phyloP scores from a whole-genome alignment of 2,888 invertebrate species.

The Agriopis aurantiaria region DNA sequence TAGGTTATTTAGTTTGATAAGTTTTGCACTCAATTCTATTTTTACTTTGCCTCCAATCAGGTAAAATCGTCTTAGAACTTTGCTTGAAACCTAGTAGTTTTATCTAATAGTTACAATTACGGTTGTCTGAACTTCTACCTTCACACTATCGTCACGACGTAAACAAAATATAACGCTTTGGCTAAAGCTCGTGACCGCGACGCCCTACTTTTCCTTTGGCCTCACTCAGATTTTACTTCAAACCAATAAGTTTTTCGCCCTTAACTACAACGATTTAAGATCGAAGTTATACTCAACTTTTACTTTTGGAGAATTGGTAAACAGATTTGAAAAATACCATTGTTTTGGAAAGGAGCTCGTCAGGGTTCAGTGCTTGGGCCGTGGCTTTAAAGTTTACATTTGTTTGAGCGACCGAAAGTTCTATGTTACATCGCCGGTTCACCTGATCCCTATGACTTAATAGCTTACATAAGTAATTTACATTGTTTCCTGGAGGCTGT shows the following conservation, averaged over 20 bases:
- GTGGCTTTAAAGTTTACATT: constrained; percentile 48
- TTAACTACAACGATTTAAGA: constrained; percentile 51
- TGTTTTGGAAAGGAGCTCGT: constrained; percentile 49
- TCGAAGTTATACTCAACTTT: constrained; percentile 44
- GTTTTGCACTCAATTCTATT: constrained; percentile 4
- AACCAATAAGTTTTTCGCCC: constrained; percentile 43
- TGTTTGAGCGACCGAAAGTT: constrained; percentile 48
- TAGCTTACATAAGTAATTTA: constrained; percentile 67
- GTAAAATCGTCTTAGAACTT: constrained; percentile 18
- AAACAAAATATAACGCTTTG: constrained; percentile 59
- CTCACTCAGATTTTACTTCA: constrained; percentile 46
- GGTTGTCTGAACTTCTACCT: constrained; percentile 63
- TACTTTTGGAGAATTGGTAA: constrained; percentile 38
- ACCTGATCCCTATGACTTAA: constrained; percentile 64
- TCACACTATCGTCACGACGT: constrained; percentile 67
- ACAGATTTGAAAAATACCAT: constrained; percentile 49
- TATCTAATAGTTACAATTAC: constrained; percentile 67
- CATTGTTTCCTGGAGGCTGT: constrained; percentile 62
- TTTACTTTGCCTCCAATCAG: not conserved
- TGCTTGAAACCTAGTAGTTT: constrained; percentile 59
- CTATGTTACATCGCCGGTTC: constrained; percentile 49
- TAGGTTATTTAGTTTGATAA: not conserved
- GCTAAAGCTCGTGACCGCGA: constrained; percentile 66
- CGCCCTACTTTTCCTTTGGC: constrained; percentile 69
- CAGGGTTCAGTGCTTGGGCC: constrained; percentile 54